Conservation (phyloP, 2,888 invertebrate species). For the Allacma fusca region DNA sequence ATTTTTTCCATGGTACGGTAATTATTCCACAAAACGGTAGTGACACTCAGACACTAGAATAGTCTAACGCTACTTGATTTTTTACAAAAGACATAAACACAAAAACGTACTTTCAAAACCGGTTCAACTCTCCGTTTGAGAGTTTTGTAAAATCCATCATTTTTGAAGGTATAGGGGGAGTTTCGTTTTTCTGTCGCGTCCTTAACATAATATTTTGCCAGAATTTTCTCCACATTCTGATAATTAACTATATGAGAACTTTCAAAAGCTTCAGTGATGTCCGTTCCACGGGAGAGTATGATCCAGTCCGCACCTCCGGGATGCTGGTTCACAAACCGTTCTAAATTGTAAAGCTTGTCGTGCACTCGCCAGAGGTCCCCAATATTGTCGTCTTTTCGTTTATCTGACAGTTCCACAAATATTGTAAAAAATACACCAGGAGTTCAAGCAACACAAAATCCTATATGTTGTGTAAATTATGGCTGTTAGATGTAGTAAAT, state of each 20-base stretch:
- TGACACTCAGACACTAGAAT: too few relatives aligned
- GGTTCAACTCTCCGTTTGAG: constrained; percentile 56
- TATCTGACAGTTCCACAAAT: constrained; percentile 63
- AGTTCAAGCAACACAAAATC: neutral
- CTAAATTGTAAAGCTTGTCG: constrained; percentile 83
- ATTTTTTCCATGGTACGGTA: neutral
- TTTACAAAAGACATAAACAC: neutral
- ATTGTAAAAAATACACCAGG: neutral
- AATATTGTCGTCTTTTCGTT: constrained; percentile 74
- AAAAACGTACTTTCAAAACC: constrained; percentile 51
- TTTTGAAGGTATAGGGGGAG: constrained; percentile 62
- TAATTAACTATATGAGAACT: constrained; percentile 62
- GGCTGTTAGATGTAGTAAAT: too few relatives aligned
- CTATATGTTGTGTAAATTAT: too few relatives aligned
- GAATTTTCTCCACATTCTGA: constrained; percentile 48
- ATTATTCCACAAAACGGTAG: neutral
- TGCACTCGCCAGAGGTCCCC: constrained; percentile 80
- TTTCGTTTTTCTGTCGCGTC: constrained; percentile 55
- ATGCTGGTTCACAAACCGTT: constrained; percentile 78
- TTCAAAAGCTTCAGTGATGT: constrained; percentile 63
- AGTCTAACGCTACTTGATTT: neutral
- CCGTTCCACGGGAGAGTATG: constrained; percentile 63
- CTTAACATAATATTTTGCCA: constrained; percentile 59
- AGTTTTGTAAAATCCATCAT: constrained; percentile 62
- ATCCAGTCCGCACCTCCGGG: constrained; percentile 87